A percentile compares a stretch with the other conserved stretches of the same genome.
Conservation (phyloP, 2,113 vertebrate species). For the Crypturellus undulatus region DNA sequence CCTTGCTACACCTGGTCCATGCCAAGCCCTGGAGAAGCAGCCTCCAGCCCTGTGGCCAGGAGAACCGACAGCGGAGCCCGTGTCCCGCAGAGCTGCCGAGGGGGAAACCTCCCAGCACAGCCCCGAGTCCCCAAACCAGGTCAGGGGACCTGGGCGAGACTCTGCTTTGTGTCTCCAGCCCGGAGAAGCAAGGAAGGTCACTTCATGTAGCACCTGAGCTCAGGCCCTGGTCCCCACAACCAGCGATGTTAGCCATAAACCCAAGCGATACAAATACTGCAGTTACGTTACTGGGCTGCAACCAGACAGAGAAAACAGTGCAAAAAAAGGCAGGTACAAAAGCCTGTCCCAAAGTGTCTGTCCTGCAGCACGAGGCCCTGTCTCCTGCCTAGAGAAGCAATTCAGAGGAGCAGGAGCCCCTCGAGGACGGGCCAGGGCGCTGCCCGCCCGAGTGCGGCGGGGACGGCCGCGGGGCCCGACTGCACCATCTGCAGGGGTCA, state of each 20-base stretch:
- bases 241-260: neutral
- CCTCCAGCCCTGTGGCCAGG: neutral
- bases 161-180: neutral
- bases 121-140: neutral
- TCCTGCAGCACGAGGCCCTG: neutral
- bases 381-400: neutral
- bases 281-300: accelerated
- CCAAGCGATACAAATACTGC: neutral
- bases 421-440: neutral
- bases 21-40: neutral
- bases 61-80: neutral
- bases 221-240: neutral
- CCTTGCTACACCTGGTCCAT: neutral
- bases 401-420: neutral
- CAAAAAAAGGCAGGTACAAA: neutral
- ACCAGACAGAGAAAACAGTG: accelerated
- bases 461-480: neutral
- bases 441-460: neutral
- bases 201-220: neutral
- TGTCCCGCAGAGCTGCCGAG: neutral
- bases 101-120: too few species aligned
- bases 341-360: neutral
- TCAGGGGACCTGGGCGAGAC: neutral
- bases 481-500: too few species aligned
- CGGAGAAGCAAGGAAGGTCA: neutral